Evolutionary conservation across 2,113 vertebrate species (phyloP).

Genomic region (Pelvicachromis taeniatus): DNA sequence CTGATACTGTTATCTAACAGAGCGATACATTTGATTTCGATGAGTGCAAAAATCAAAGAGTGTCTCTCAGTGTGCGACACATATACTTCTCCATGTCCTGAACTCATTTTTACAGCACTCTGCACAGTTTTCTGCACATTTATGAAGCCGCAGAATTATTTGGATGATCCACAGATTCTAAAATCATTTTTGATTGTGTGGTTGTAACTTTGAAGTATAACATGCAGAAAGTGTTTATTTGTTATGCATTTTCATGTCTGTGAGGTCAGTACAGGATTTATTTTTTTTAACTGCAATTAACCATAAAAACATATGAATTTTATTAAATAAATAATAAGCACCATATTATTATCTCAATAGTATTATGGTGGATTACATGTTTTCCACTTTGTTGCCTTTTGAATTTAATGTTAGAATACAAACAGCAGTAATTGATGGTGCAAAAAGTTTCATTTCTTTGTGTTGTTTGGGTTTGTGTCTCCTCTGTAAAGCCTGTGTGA

Average conservation of each 20-base stretch:
- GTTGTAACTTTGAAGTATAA: neutral
- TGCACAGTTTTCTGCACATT: neutral
- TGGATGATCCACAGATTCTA: neutral
- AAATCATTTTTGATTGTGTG: neutral
- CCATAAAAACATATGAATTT: neutral
- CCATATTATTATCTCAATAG: neutral
- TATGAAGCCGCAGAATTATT: neutral
- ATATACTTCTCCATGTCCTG: neutral
- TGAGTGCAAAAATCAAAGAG: neutral
- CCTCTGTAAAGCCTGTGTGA: neutral
- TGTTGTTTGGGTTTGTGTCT: neutral
- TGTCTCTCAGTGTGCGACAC: neutral
- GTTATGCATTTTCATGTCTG: neutral
- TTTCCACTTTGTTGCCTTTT: neutral
- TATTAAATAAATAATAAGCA: neutral
- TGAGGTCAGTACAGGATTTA: neutral
- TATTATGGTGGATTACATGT: neutral
- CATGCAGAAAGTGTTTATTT: neutral
- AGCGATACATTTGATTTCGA: fast-evolving
- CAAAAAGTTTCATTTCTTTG: neutral
- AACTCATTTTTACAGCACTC: neutral
- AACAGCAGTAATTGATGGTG: neutral
- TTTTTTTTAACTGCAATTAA: neutral
- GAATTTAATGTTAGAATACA: neutral
- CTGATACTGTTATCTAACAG: neutral